Conservation (phyloP, 1,140 invertebrate genomes). For the Pseudomyrmex dendroicus region DNA sequence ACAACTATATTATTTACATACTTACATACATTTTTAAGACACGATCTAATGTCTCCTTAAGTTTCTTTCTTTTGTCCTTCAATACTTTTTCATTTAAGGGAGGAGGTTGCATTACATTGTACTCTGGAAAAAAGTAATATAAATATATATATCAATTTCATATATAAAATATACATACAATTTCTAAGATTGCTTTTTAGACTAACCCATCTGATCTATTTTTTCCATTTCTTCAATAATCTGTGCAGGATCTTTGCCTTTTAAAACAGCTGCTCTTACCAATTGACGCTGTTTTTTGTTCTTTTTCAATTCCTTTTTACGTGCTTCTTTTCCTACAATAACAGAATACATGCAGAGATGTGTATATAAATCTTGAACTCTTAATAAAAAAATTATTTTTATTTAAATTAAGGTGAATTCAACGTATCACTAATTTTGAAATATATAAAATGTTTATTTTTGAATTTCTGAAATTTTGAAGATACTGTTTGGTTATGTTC, state of each 20-base stretch:
- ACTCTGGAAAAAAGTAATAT: slow-evolving; percentile 90
- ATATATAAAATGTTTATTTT: no score
- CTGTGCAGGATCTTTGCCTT: slow-evolving; percentile 98
- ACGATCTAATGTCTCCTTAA: slow-evolving; percentile 97
- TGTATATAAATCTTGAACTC: no score
- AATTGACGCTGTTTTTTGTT: slow-evolving; percentile 98
- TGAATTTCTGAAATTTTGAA: slow-evolving; percentile 4
- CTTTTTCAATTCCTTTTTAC: slow-evolving; percentile 99
- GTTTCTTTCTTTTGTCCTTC: slow-evolving; percentile 97
- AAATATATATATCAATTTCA: no score
- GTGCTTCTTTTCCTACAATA: slow-evolving; percentile 95
- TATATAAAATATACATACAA: slow-evolving; percentile 13
- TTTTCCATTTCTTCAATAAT: slow-evolving; percentile 98
- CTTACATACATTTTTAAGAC: slow-evolving; percentile 98
- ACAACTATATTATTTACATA: slow-evolving; percentile 79
- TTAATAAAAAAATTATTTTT: no score
- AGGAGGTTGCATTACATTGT: slow-evolving; percentile 96
- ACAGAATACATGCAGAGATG: slow-evolving; percentile 43
- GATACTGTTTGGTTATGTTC: slow-evolving; percentile 58
- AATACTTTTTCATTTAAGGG: slow-evolving; percentile 98
- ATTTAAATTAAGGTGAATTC: no score
- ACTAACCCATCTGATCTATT: slow-evolving; percentile 98
- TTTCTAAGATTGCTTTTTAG: slow-evolving; percentile 25
- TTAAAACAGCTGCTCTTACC: slow-evolving; percentile 97
- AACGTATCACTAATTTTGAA: no score